Conservation (phyloP, 2,113 vertebrate genomes). For the Cairina moschata region DNA sequence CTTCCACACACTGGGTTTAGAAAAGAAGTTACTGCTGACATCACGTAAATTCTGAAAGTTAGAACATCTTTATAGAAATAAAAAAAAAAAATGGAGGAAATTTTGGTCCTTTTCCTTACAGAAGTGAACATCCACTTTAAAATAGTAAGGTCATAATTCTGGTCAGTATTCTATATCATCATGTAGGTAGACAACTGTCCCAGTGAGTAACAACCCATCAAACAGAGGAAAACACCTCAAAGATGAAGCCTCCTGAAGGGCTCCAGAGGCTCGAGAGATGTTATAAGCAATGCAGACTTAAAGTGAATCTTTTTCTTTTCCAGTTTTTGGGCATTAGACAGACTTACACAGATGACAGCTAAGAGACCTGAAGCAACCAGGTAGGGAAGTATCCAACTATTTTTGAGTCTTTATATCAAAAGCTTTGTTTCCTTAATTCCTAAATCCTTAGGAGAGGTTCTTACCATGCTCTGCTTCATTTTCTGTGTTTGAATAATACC, state of each 20-base stretch:
- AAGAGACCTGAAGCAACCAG: background rate
- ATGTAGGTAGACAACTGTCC: background rate
- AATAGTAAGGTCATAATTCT: background rate
- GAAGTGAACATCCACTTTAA: accelerated
- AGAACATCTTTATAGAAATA: background rate
- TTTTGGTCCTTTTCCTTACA: background rate
- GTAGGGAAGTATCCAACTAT: background rate
- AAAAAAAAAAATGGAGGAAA: background rate
- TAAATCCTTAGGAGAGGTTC: background rate
- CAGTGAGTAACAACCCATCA: background rate
- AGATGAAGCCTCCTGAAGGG: background rate
- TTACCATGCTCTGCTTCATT: background rate
- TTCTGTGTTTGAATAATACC: background rate
- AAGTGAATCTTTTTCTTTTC: background rate
- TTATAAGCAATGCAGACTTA: background rate
- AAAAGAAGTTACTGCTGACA: background rate
- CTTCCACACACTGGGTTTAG: background rate
- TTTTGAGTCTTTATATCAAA: background rate
- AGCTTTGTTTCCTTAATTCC: background rate
- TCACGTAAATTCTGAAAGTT: background rate
- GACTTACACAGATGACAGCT: background rate
- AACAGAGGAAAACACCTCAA: background rate
- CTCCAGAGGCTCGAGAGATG: background rate
- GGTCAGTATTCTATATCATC: background rate
- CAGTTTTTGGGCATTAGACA: no score